Evolutionary conservation across 2,888 invertebrate genomes (phyloP).

Genomic region (Beris morrisii): DNA sequence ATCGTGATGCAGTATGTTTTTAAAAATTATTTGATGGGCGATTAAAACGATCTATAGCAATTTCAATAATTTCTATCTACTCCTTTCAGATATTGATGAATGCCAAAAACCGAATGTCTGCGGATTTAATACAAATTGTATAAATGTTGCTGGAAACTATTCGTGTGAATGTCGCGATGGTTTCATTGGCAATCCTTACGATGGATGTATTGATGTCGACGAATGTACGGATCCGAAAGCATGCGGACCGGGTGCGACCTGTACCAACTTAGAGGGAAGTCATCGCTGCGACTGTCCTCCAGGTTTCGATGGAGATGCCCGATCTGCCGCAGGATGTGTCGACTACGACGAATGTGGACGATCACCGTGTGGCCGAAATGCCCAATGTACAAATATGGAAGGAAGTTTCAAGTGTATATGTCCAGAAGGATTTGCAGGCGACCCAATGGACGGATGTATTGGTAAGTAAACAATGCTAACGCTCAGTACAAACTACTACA

Average conservation of each 20-base stretch:
- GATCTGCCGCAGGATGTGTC: conserved; percentile 66
- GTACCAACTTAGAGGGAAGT: conserved; percentile 78
- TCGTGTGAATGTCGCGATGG: conserved; percentile 83
- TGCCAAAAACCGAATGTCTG: conserved; percentile 80
- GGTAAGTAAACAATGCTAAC: conserved; percentile 60
- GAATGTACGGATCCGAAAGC: conserved; percentile 72
- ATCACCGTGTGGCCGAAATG: conserved; percentile 76
- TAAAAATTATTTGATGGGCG: no score
- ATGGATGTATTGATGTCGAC: conserved; percentile 78
- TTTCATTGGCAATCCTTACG: conserved; percentile 80
- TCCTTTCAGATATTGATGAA: conserved; percentile 78
- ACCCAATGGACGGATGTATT: conserved; percentile 73
- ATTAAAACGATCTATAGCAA: no score
- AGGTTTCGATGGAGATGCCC: conserved; percentile 80
- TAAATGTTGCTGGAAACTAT: conserved; percentile 84
- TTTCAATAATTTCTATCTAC: background rate
- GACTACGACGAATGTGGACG: conserved; percentile 77
- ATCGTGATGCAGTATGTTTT: no score
- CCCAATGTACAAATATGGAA: conserved; percentile 76
- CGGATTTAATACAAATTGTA: conserved; percentile 78
- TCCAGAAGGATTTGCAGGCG: conserved; percentile 79
- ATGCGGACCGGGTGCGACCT: conserved; percentile 79
- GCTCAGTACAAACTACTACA: background rate
- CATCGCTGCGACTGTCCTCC: conserved; percentile 82
- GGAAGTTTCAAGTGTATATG: conserved; percentile 81